These are phyloP conservation scores for Arnoldichthys spilopterus DNA, from an alignment of 2,797 vertebrate species.

Conservation along the genomic window DNA sequence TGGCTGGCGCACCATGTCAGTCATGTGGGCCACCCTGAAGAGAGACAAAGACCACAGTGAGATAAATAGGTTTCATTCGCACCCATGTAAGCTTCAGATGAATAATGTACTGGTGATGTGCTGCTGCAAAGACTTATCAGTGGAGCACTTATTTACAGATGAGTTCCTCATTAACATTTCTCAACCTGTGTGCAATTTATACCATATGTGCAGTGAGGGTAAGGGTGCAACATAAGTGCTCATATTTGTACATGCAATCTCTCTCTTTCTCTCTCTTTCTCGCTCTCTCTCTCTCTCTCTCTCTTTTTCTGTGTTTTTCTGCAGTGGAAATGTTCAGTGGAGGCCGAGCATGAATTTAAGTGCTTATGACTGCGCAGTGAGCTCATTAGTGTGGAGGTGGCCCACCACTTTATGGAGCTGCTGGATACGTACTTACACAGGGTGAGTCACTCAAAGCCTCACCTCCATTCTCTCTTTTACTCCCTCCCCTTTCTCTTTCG, in stretches of 20 bases:
- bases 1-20: slow-evolving; percentile 55
- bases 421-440: slow-evolving; percentile 57
- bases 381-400: slow-evolving; percentile 64
- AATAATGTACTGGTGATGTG: slow-evolving; percentile 41
- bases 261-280: slow-evolving; percentile 9
- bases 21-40: slow-evolving; percentile 38
- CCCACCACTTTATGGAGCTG: slow-evolving; percentile 56
- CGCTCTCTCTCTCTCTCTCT: slow-evolving; percentile 7
- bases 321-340: slow-evolving; percentile 36
- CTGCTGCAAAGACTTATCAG: neutral
- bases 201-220: neutral
- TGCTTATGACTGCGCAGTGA: slow-evolving; percentile 57
- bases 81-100: slow-evolving; percentile 38
- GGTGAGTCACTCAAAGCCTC: slow-evolving; percentile 59
- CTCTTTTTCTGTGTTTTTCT: slow-evolving; percentile 8
- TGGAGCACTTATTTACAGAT: slow-evolving; percentile 8
- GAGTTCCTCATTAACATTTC: slow-evolving; percentile 9
- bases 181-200: neutral
- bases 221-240: neutral
- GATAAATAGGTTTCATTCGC: slow-evolving; percentile 35
- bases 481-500: slow-evolving; percentile 47
- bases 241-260: slow-evolving; percentile 1
- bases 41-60: slow-evolving; percentile 18
- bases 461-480: slow-evolving; percentile 59
- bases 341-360: slow-evolving; percentile 46